These are phyloP conservation scores for Apamea monoglypha DNA, from an alignment of 2,888 invertebrate species.

Conservation along the genomic window DNA sequence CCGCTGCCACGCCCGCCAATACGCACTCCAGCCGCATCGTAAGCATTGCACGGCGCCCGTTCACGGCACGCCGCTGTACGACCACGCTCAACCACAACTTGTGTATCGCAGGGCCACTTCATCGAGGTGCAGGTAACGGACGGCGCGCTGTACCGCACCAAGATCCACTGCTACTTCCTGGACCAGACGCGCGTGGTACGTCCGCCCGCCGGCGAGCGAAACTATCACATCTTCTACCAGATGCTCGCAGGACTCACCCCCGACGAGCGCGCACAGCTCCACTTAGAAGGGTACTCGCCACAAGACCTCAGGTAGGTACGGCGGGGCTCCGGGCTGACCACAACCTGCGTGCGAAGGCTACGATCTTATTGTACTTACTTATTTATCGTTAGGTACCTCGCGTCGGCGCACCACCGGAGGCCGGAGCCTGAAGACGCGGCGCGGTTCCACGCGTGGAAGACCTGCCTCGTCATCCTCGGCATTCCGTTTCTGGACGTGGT, in stretches of 20 bases:
- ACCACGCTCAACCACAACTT: not conserved
- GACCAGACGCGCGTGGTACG: slow-evolving; percentile 98
- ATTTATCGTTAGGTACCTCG: slow-evolving; percentile 91
- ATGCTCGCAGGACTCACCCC: slow-evolving; percentile 96
- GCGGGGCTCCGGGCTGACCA: not conserved
- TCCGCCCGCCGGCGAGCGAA: slow-evolving; percentile 96
- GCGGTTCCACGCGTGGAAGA: slow-evolving; percentile 97
- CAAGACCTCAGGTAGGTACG: slow-evolving; percentile 92
- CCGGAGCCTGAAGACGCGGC: slow-evolving; percentile 85
- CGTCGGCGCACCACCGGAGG: slow-evolving; percentile 91
- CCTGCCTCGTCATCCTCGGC: slow-evolving; percentile 96
- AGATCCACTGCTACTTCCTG: slow-evolving; percentile 98
- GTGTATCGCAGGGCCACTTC: slow-evolving; percentile 94
- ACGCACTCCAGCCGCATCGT: slow-evolving; percentile 98
- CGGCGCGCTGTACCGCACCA: slow-evolving; percentile 97
- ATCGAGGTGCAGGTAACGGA: slow-evolving; percentile 99
- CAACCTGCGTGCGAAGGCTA: not conserved
- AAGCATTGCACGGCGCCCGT: slow-evolving; percentile 68
- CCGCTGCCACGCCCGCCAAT: slow-evolving; percentile 97
- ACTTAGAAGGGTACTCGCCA: slow-evolving; percentile 95
- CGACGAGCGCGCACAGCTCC: slow-evolving; percentile 96
- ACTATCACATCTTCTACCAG: slow-evolving; percentile 99
- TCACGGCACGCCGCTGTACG: not conserved
- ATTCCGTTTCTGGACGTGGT: slow-evolving; percentile 98
- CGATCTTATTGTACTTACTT: not conserved